Evolutionary conservation across 2,888 invertebrate genomes (phyloP).

Genomic region (Melanostoma scalare): DNA sequence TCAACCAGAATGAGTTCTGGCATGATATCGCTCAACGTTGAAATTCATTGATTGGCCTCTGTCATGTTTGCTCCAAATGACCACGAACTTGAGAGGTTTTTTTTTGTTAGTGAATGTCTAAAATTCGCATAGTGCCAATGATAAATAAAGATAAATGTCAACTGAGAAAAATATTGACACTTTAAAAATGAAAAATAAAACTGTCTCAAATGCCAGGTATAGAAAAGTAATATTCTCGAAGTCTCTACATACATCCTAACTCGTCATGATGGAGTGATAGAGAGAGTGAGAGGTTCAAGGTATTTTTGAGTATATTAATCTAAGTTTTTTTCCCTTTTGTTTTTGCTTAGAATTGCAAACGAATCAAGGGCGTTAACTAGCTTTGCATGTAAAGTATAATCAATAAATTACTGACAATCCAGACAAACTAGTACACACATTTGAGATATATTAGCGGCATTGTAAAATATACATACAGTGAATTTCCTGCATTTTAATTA

Average conservation of each 20-base stretch:
- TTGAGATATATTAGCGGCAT: constrained; percentile 4
- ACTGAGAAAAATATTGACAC: not conserved
- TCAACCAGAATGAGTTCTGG: too few relatives aligned
- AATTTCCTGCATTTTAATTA: constrained; percentile 36
- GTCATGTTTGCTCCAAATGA: too few relatives aligned
- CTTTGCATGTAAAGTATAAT: constrained; percentile 12
- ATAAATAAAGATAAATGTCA: not conserved
- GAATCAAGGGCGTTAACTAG: constrained; percentile 36
- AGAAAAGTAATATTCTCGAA: constrained; percentile 6
- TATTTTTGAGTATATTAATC: constrained; percentile 16
- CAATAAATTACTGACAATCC: constrained; percentile 24
- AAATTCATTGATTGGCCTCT: too few relatives aligned
- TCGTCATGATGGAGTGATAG: not conserved
- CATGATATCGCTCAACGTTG: too few relatives aligned
- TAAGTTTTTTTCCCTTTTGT: constrained; percentile 29
- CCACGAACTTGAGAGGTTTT: too few relatives aligned
- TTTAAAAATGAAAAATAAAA: not conserved
- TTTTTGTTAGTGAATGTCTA: too few relatives aligned
- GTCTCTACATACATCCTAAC: constrained; percentile 8
- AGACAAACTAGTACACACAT: constrained; percentile 12
- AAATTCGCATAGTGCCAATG: too few relatives aligned
- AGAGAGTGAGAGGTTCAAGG: constrained; percentile 17
- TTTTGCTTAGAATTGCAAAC: constrained; percentile 27
- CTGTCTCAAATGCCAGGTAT: not conserved
- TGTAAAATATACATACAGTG: constrained; percentile 3